Evolutionary conservation across 1,140 invertebrate species (phyloP), one percentile per base, ranked within the genome.

Genomic region (Drosophila erecta): DNA sequence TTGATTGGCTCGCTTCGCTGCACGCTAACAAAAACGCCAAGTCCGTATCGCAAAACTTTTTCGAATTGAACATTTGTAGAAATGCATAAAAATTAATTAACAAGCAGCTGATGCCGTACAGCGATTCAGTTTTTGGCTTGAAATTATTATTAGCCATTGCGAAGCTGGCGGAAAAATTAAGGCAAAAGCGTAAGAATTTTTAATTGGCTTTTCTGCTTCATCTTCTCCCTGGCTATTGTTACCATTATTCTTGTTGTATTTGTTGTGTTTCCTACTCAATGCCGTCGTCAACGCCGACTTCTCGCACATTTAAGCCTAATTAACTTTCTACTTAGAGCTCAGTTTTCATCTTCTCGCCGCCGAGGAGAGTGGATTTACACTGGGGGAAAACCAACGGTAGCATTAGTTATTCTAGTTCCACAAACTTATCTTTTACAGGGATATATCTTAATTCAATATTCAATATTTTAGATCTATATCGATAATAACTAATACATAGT

Each of bases 31-130:
- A 59, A 81, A 60, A 44, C 17, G 37, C 64, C 40, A 66, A 60
- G 47, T 55, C 40, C 70, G 54, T 44, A 70, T 55, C 59, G 56
- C 50, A 66, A 76, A 77, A 80, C 56, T 85, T 83, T 79, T 74
- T 75, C 58, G 79, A 66, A 87, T 81, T 66, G 74, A 89, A 83
- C 75, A 89, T 79, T 84, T 76, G 83, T 89, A 49, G 62, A 89
- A 89, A 79, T 87, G 79, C 79, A 87, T 87, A 89, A 89, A 87
- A 87, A 79, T 89, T 86, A 86, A 86, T 86, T 86, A 87, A 83
- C 70, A 79, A 89, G 71, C 65, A 71, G 67, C 46, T 71, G 30
- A 30, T 30, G 67, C 67, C 67, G 51, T 37, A 38, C 37, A 38
- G 12, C 47, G 47, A n/a, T 44, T 22, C 66, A 33, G 41, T 67